These are phyloP conservation scores for Pelecanoides urinatrix DNA, from an alignment of 2,113 vertebrate species.

Conservation along the genomic window DNA sequence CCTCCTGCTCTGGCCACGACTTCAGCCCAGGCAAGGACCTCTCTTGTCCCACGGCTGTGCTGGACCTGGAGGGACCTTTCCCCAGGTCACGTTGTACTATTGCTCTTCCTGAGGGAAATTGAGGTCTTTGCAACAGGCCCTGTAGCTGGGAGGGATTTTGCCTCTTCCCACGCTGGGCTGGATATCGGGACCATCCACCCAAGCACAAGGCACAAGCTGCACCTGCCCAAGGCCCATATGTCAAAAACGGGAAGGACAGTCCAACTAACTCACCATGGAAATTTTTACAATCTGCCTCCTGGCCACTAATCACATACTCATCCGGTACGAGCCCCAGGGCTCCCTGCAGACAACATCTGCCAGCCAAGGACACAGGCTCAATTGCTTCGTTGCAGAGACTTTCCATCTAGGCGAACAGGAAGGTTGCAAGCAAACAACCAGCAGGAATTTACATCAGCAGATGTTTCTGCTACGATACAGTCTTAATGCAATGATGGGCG, in stretches of 20 bases:
- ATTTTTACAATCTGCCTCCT: neutral
- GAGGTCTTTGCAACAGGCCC: neutral
- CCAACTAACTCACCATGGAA: neutral
- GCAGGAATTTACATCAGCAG: neutral
- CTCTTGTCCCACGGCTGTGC: accelerated
- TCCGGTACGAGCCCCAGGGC: accelerated
- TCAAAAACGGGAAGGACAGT: neutral
- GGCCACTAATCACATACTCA: neutral
- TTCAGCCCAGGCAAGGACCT: neutral
- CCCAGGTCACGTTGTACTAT: accelerated
- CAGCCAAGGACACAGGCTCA: neutral
- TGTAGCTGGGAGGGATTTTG: neutral
- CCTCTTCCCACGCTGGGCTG: neutral
- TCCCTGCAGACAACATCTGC: neutral
- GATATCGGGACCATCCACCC: neutral
- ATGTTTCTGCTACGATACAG: neutral
- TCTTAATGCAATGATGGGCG: accelerated
- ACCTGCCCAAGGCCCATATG: neutral
- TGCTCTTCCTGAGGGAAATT: neutral
- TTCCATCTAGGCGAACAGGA: neutral
- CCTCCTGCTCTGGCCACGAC: neutral
- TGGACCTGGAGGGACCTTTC: neutral
- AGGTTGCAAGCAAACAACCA: neutral
- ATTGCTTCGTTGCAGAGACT: neutral
- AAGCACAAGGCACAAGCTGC: neutral